Percentiles rank a stretch among this genome's conserved stretches.
These are phyloP conservation scores for Phasianus colchicus DNA, from an alignment of 2,113 vertebrate species.

Conservation along the genomic window DNA sequence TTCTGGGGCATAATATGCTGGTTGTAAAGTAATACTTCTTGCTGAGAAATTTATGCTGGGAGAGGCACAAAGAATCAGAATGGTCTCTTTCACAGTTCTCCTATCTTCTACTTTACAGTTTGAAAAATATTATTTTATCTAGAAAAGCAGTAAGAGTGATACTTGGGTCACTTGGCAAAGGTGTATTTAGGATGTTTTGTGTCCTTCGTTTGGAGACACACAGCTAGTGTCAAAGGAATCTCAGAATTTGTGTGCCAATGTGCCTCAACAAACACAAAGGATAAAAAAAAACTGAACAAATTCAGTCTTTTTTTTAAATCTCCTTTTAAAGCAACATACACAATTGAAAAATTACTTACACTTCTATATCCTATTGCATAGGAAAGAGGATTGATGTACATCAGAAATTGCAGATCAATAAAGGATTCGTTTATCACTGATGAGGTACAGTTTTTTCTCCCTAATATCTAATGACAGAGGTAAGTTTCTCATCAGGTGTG, in stretches of 20 bases:
- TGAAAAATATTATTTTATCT: not conserved
- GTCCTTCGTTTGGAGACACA: not conserved
- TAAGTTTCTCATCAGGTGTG: not conserved
- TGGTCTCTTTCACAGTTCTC: not conserved
- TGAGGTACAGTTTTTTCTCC: not conserved
- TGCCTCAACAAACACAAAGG: not conserved
- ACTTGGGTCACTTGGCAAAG: not conserved
- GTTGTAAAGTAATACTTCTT: not conserved
- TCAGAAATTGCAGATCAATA: not conserved
- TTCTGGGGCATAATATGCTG: not conserved
- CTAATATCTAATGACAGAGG: not conserved
- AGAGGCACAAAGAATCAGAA: not conserved
- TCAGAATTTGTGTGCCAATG: not conserved
- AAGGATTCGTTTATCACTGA: not conserved
- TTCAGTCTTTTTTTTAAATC: not conserved
- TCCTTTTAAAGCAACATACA: not conserved
- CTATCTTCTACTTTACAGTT: not conserved
- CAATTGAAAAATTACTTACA: not conserved
- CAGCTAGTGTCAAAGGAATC: not conserved
- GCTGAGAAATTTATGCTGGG: not conserved
- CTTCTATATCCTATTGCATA: not conserved
- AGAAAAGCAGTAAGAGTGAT: not conserved
- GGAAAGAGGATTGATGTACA: not conserved
- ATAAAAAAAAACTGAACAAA: not conserved
- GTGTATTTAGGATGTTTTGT: not conserved